Conservation (phyloP, 1,140 invertebrate genomes). For the Halyomorpha halys region DNA sequence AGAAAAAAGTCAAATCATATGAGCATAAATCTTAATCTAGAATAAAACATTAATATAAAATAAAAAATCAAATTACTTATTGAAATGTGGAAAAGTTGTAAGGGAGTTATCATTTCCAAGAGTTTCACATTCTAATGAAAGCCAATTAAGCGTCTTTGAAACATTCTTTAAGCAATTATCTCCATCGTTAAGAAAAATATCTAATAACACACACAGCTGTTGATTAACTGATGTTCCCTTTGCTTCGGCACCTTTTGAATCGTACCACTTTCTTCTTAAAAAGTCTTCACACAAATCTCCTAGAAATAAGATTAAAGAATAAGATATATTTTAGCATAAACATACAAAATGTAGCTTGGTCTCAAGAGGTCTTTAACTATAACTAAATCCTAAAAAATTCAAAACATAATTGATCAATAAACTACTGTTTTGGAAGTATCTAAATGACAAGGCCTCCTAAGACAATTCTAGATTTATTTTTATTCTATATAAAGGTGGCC, state of each 20-base stretch:
- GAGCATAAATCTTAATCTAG: constrained; percentile 3
- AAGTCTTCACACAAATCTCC: constrained; percentile 40
- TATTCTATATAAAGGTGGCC: no score
- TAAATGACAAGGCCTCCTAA: no score
- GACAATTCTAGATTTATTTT: no score
- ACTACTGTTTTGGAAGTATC: no score
- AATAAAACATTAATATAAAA: not conserved
- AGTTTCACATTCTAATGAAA: constrained; percentile 27
- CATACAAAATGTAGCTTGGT: not conserved
- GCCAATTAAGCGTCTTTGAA: constrained; percentile 26
- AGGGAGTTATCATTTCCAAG: constrained; percentile 30
- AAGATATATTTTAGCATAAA: not conserved
- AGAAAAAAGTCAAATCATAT: not conserved
- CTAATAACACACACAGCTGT: constrained; percentile 39
- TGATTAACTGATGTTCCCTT: constrained; percentile 41
- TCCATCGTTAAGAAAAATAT: constrained; percentile 26
- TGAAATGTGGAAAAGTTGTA: constrained; percentile 31
- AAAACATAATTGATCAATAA: no score
- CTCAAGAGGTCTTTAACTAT: no score
- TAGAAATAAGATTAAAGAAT: constrained; percentile 28
- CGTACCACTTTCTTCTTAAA: constrained; percentile 44
- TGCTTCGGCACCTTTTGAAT: constrained; percentile 40
- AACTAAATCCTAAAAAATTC: no score
- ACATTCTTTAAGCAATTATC: constrained; percentile 24
- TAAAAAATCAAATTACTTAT: constrained; percentile 29